Conservation (phyloP, 2,113 vertebrate genomes). For the Lophius piscatorius region DNA sequence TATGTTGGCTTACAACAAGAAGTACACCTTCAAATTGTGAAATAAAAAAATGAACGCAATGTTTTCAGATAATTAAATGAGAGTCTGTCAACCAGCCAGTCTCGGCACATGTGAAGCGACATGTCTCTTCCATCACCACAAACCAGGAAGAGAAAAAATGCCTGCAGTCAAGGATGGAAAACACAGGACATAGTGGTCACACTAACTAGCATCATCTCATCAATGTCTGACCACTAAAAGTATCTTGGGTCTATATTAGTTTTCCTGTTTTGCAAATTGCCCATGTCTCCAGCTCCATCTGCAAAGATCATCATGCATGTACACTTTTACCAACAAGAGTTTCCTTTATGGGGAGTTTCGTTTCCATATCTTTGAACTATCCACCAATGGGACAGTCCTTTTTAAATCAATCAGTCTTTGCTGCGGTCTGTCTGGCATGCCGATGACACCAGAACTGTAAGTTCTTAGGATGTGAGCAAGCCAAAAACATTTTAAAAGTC, state of each 20-base stretch:
- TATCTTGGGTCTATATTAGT: slow-evolving; percentile 68
- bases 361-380: slow-evolving; percentile 49
- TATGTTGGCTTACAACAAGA: no score
- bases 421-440: slow-evolving; percentile 54
- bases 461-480: slow-evolving; percentile 49
- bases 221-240: slow-evolving; percentile 65
- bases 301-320: slow-evolving; percentile 63
- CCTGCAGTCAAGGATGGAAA: slow-evolving; percentile 70
- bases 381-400: slow-evolving; percentile 45
- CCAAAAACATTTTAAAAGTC: slow-evolving; percentile 64
- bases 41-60: no score
- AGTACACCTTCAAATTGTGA: no score
- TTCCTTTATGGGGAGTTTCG: slow-evolving; percentile 53
- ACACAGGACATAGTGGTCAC: slow-evolving; percentile 67
- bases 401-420: slow-evolving; percentile 57
- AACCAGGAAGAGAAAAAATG: slow-evolving; percentile 42
- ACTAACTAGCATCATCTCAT: slow-evolving; percentile 75
- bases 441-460: slow-evolving; percentile 49
- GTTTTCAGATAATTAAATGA: slow-evolving; percentile 11
- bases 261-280: slow-evolving; percentile 74
- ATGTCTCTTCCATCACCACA: slow-evolving; percentile 55
- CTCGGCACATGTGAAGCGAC: slow-evolving; percentile 39
- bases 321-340: slow-evolving; percentile 50
- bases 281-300: slow-evolving; percentile 68
- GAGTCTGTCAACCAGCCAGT: slow-evolving; percentile 60